Evolutionary conservation across 2,888 invertebrate genomes (phyloP).

Genomic region (Luperina testacea): DNA sequence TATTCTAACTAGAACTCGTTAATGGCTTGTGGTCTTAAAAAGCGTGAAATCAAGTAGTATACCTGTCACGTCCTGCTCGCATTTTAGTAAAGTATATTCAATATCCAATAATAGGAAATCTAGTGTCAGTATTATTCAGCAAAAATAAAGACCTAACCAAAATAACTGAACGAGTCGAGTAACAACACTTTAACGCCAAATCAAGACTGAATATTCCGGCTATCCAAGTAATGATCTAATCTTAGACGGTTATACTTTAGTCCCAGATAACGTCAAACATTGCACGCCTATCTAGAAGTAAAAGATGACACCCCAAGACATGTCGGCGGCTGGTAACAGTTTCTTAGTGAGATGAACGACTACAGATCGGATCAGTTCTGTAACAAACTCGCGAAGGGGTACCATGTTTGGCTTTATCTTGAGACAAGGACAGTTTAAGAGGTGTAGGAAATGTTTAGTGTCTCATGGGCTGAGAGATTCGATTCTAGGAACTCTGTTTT

Average conservation of each 20-base stretch:
- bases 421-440: slow-evolving; percentile 38
- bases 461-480: slow-evolving; percentile 18
- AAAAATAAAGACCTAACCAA: neutral
- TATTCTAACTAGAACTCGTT: slow-evolving; percentile 18
- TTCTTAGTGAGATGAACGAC: slow-evolving; percentile 61
- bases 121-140: slow-evolving; percentile 27
- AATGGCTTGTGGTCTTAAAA: slow-evolving; percentile 15
- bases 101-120: slow-evolving; percentile 3
- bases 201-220: slow-evolving; percentile 23
- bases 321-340: slow-evolving; percentile 56
- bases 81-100: slow-evolving; percentile 31
- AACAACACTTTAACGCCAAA: slow-evolving; percentile 10
- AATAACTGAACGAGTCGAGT: neutral
- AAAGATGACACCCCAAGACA: slow-evolving; percentile 53
- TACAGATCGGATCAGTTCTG: slow-evolving; percentile 59
- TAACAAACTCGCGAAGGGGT: slow-evolving; percentile 49
- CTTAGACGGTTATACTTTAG: slow-evolving; percentile 21
- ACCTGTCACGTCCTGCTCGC: slow-evolving; percentile 31
- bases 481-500: neutral
- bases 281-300: slow-evolving; percentile 24
- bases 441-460: slow-evolving; percentile 48
- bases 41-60: slow-evolving; percentile 41
- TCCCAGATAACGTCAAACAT: slow-evolving; percentile 38
- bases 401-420: slow-evolving; percentile 57
- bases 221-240: slow-evolving; percentile 16